These are phyloP conservation scores for Coccyzus lansbergi DNA, from an alignment of 2,797 vertebrate species.

Conservation along the genomic window DNA sequence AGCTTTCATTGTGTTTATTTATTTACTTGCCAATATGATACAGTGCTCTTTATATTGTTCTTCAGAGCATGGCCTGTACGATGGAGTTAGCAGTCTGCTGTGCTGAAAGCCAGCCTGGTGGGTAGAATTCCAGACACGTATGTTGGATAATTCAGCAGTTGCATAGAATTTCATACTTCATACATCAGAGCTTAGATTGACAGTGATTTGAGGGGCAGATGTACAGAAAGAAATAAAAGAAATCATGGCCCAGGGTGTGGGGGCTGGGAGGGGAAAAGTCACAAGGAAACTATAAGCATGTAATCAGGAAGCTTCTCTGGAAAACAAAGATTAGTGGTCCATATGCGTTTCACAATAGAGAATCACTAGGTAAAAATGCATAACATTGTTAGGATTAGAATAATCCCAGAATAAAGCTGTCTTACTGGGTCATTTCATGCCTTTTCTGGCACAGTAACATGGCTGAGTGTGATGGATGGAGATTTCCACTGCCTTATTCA, in stretches of 20 bases:
- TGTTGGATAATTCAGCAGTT: background rate
- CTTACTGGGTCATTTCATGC: background rate
- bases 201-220: background rate
- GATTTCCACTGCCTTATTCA: background rate
- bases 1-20: background rate
- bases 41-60: background rate
- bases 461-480: background rate
- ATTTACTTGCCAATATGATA: background rate
- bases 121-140: background rate
- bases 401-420: background rate
- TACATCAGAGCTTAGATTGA: accelerated
- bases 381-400: background rate
- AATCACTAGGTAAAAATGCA: background rate
- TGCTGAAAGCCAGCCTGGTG: background rate
- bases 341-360: background rate
- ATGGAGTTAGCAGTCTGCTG: background rate
- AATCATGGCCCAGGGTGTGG: background rate
- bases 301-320: background rate
- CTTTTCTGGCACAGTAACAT: background rate
- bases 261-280: background rate
- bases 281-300: background rate
- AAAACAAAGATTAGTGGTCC: background rate
- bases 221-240: background rate
- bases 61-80: background rate
- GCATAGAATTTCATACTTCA: background rate